Base-by-base conservation (phyloP, 2,888 invertebrate species). In the Phalangium opilio region DNA sequence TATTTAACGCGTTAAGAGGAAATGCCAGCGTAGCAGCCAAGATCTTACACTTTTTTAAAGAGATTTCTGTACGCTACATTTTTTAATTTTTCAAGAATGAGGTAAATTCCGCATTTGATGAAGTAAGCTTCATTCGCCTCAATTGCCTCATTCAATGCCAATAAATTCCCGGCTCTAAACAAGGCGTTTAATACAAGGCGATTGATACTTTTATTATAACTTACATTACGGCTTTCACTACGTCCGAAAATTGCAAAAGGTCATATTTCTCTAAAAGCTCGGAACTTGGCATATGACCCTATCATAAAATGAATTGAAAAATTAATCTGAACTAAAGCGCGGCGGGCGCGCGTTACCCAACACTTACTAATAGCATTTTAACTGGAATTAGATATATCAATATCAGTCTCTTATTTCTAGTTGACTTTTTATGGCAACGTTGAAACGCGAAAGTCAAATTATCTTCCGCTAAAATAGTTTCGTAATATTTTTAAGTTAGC, bases 361-460 rank as follows among this genome's bases (percentile, higher is more conserved):
- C 35, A 54, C 61, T 61, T 62, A 69, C 74, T 51, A 95, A 70
- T 44, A 96, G 73, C 89, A 98, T 95, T 73, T 93, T 93, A 0
- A 95, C 91, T 2, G 95, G 95, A 34, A 93, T 82, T 45, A 98
- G 73, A 65, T 96, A 98, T 47, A 91, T 91, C 5, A 98, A 72
- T 60, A 95, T 93, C 38, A 89, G 72, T 50, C 85, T 72, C 63
- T 95, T 95, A 66, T 98, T 98, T 61, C 80, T 83, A 47, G 71
- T 74, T 50, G 81, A 83, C 46, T 75, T 73, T 51, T 72, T 74
- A 57, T 89, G 87, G 60, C 96, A 95, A 61, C 84, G 80, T 63
- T 82, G 77, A 65, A 96, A 96, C 1, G 96, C 93, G 67, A 81
- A 98, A 0, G 85, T 80, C 18, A 98, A 68, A 62, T 82, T 85